These are phyloP conservation scores for Cyrtorhinus lividipennis DNA, from an alignment of 1,140 invertebrate species.

Conservation along the genomic window DNA sequence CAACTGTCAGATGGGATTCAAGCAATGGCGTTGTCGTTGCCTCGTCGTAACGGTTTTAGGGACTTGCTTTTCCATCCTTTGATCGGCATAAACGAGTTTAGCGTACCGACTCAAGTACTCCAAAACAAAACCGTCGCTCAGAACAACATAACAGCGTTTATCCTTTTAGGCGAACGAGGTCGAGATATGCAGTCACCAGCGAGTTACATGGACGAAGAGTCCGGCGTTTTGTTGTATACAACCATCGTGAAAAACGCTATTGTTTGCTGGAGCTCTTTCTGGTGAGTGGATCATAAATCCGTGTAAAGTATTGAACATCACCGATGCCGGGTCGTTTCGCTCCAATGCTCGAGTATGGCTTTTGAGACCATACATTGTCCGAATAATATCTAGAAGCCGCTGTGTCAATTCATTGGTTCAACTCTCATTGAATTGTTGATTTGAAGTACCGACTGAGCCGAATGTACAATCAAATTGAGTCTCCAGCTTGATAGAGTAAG, in stretches of 20 bases:
- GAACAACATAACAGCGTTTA: slow-evolving; percentile 37
- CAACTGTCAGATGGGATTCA: slow-evolving; percentile 54
- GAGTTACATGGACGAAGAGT: slow-evolving; percentile 51
- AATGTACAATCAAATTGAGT: too few species aligned
- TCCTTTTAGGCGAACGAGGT: slow-evolving; percentile 50
- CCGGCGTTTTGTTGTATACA: slow-evolving; percentile 57
- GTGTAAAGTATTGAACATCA: neutral
- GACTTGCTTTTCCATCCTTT: slow-evolving; percentile 61
- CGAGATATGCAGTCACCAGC: slow-evolving; percentile 54
- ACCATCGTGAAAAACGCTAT: slow-evolving; percentile 56
- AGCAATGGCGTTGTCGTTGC: slow-evolving; percentile 45
- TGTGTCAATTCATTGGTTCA: too few species aligned
- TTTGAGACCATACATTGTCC: too few species aligned
- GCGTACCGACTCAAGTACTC: slow-evolving; percentile 44
- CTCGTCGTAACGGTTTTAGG: slow-evolving; percentile 43
- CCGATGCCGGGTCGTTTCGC: neutral
- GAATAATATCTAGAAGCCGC: too few species aligned
- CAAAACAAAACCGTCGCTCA: slow-evolving; percentile 45
- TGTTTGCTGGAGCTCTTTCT: slow-evolving; percentile 57
- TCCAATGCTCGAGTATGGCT: neutral
- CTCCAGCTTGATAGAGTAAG: too few species aligned
- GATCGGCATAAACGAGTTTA: slow-evolving; percentile 53
- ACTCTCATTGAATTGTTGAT: too few species aligned
- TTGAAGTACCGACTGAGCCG: too few species aligned
- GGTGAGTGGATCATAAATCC: slow-evolving; percentile 12